phyloP scores from a whole-genome alignment of 1,140 invertebrate species.

The Cyclargus thomasi region DNA sequence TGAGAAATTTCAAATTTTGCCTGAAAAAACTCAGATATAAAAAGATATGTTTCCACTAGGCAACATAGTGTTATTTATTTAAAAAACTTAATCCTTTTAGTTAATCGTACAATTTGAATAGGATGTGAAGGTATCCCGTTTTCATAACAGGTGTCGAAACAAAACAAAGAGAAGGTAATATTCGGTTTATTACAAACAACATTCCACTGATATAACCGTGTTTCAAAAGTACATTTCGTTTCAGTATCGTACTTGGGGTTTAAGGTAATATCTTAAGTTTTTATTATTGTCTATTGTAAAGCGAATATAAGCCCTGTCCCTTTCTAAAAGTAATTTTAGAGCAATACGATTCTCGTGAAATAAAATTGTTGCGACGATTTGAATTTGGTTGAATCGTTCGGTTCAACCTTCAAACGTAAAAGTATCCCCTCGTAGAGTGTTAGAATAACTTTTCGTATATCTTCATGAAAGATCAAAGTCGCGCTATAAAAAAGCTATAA shows the following conservation, averaged over 20 bases:
- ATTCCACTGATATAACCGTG: slow-evolving; percentile 1
- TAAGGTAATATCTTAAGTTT: slow-evolving; percentile 12
- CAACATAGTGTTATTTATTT: too few species aligned
- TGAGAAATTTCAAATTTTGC: too few species aligned
- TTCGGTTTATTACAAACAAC: not conserved
- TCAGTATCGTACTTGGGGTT: not conserved
- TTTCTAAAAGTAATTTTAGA: slow-evolving; percentile 10
- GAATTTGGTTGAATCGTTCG: not conserved
- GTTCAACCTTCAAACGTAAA: not conserved
- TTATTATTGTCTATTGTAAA: not conserved
- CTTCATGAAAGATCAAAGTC: slow-evolving; percentile 6
- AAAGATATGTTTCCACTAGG: too few species aligned
- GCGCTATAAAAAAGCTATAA: slow-evolving; percentile 4
- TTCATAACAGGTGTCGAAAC: not conserved
- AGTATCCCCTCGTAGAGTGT: not conserved
- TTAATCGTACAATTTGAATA: too few species aligned
- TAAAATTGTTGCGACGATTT: slow-evolving; percentile 6
- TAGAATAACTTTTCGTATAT: not conserved
- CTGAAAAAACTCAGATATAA: too few species aligned
- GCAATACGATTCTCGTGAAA: slow-evolving; percentile 11
- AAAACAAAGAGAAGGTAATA: not conserved
- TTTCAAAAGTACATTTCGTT: slow-evolving; percentile 5
- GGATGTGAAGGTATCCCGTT: too few species aligned
- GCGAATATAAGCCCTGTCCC: slow-evolving; percentile 7
- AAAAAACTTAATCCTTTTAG: too few species aligned